Conservation (phyloP, 2,797 vertebrate species). For the Scomberomorus guttatus region DNA sequence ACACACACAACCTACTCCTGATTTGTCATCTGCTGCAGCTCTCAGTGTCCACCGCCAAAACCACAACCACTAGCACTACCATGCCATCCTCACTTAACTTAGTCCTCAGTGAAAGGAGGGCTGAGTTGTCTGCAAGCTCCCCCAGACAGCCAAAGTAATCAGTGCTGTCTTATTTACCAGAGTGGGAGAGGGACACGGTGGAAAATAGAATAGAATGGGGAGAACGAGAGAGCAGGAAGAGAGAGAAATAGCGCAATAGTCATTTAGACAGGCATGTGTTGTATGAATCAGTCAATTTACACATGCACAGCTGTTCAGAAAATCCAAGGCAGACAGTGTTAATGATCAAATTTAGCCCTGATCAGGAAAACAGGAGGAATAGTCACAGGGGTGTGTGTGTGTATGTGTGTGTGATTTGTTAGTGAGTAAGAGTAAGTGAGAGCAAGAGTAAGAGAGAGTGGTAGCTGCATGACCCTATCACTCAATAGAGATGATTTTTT, state of each 20-base stretch:
- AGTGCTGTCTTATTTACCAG: slow-evolving; percentile 62
- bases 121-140: slow-evolving; percentile 40
- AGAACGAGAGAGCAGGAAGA: slow-evolving; percentile 25
- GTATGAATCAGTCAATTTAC: slow-evolving; percentile 68
- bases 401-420: slow-evolving; percentile 50
- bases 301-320: slow-evolving; percentile 64
- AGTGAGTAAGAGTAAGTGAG: slow-evolving; percentile 42
- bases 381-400: slow-evolving; percentile 19
- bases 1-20: slow-evolving; percentile 23
- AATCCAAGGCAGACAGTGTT: slow-evolving; percentile 57
- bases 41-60: slow-evolving; percentile 28
- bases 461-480: slow-evolving; percentile 72
- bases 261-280: slow-evolving; percentile 29
- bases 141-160: slow-evolving; percentile 61
- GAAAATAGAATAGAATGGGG: slow-evolving; percentile 13
- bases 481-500: slow-evolving; percentile 81
- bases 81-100: slow-evolving; percentile 66
- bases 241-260: slow-evolving; percentile 20
- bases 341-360: slow-evolving; percentile 59
- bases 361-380: slow-evolving; percentile 54
- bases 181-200: slow-evolving; percentile 31
- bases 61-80: slow-evolving; percentile 19
- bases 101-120: slow-evolving; percentile 49
- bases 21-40: slow-evolving; percentile 57
- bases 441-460: slow-evolving; percentile 37